Evolutionary conservation across 2,113 vertebrate genomes (phyloP), one percentile per base, ranked within the genome.

Genomic region (Colinus virginianus): DNA sequence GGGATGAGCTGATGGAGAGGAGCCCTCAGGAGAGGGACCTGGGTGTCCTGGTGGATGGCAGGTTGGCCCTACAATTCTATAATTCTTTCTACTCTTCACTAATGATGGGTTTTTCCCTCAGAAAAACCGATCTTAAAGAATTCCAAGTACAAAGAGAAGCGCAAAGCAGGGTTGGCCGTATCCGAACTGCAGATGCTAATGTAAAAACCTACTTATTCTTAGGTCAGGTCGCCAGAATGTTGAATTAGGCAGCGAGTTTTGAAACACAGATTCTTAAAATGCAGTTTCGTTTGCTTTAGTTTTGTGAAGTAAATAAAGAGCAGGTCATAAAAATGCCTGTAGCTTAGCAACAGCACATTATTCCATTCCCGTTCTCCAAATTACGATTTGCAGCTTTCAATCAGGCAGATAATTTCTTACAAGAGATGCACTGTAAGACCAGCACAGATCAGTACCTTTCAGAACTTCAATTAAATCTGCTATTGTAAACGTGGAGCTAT

Each of bases 321-420:
- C 0, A 0, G 40, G 49, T 62, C 81, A 79, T 80, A 63, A 82
- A 84, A 95, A 79, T 30, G 19, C 46, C 1, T 2, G 93, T 92
- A 91, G 69, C 79, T 91, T 91, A 96, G 93, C 90, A 96, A 94
- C 91, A 93, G 80, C 80, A 92, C 11, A 4, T 28, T 64, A 49
- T 7, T 70, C n/a, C 23, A 56, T 38, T 53, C 63, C 46, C 34
- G 78, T 32, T 64, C 45, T 78, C 30, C 42, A 78, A 70, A 81
- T 69, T 63, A 87, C 26, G 53, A 49, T 17, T 7, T 49, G 56
- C 32, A 86, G 66, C 79, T 90, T 83, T 92, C 79, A 87, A 63
- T 94, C 88, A 91, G 87, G 75, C 48, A 71, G 64, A 42, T 75
- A 13, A 87, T 87, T 78, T 51, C 58, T 82, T 34, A 46, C 3